These are phyloP conservation scores for Laspeyria flexula DNA, from an alignment of 2,888 invertebrate genomes.

Conservation along the genomic window DNA sequence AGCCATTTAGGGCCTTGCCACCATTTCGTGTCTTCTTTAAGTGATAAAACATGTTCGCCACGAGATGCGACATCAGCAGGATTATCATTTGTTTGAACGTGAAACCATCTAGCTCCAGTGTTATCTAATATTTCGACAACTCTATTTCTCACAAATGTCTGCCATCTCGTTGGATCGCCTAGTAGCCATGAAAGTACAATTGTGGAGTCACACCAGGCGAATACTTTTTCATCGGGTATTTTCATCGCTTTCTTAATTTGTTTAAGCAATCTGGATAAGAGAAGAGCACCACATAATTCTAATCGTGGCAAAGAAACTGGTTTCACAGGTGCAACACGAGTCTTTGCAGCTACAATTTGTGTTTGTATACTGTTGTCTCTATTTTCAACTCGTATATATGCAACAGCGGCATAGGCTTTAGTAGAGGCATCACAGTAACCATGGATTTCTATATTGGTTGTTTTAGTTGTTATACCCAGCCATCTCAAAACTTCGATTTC, in stretches of 20 bases:
- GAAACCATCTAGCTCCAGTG: not conserved
- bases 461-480: not conserved
- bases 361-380: not conserved
- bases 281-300: slow-evolving; percentile 13
- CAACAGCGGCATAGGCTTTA: slow-evolving; percentile 15
- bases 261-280: slow-evolving; percentile 8
- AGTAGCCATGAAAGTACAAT: not conserved
- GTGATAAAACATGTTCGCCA: not conserved
- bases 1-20: not conserved
- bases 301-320: slow-evolving; percentile 13
- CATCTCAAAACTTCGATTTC: slow-evolving; percentile 2
- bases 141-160: not conserved
- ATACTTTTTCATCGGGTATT: slow-evolving; percentile 4
- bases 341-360: slow-evolving; percentile 13
- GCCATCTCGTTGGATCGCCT: not conserved
- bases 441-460: slow-evolving; percentile 3
- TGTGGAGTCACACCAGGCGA: not conserved
- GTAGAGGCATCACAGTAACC: slow-evolving; percentile 14
- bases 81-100: not conserved
- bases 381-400: slow-evolving; percentile 1
- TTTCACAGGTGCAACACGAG: slow-evolving; percentile 14
- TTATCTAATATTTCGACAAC: not conserved
- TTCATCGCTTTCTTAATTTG: slow-evolving; percentile 10
- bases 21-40: not conserved
- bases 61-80: not conserved